Base-by-base conservation (phyloP, 2,113 vertebrate genomes). In the Craseonycteris thonglongyai region DNA sequence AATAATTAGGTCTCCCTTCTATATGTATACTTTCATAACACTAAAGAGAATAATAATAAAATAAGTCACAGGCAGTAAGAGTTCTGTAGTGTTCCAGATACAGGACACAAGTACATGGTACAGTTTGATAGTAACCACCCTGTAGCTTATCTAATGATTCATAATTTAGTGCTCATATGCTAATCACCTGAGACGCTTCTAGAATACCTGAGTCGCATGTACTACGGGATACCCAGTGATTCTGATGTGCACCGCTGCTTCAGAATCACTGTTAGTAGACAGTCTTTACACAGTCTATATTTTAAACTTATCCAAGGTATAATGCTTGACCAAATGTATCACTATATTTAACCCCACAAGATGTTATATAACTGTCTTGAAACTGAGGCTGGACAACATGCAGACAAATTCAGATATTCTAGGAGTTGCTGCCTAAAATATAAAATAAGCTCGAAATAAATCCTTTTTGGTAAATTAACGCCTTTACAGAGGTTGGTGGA, bases 331-430 rank as follows among this genome's bases (percentile, higher is more conserved):
- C 30, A 10, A 76, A n/a, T 28, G 7, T 30, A 63, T 56, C 49
- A 65, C n/a, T 5, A 75, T 30, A 14, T 30, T 38, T 58, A 86
- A 79, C 13, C 30, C 30, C n/a, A 68, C 11, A 95, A 33, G 59
- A 76, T 87, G 40, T 89, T 95, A 59, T 12, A 40, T 78, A 94
- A 95, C 16, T 84, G 13, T 22, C 72, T 89, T 45, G 30, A 47
- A 80, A 81, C 30, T 66, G 71, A 91, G 35, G 40, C 59, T 59
- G 6, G 86, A 14, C 30, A 93, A 82, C 14, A 94, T 0, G 75
- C 24, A 87, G 8, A 83, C 38, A 90, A 86, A 90, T 83, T 61
- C n/a, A 84, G 40, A 22, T 81, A 26, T 76, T 49, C 33, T 7
- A 56, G 51, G n/a, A 86, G 19, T 88, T 94, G 51, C 14, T 38